Conservation (phyloP, 2,797 vertebrate genomes). For the Clamator glandarius region DNA sequence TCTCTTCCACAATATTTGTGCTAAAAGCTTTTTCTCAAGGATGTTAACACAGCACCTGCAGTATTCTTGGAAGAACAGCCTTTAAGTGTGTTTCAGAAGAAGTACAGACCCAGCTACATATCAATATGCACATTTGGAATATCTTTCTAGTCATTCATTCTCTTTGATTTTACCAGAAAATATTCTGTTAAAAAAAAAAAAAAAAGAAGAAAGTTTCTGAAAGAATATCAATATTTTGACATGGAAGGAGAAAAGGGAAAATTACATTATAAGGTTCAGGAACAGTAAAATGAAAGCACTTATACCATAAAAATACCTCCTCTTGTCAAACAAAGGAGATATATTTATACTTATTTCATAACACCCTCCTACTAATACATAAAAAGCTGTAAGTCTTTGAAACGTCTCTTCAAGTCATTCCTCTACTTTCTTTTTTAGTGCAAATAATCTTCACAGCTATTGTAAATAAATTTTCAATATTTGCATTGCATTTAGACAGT, state of each 20-base stretch:
- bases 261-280: constrained; percentile 72
- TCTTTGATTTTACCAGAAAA: constrained; percentile 79
- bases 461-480: constrained; percentile 44
- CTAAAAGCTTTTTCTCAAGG: constrained; percentile 68
- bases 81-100: constrained; percentile 64
- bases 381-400: constrained; percentile 47
- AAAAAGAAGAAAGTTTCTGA: constrained; percentile 62
- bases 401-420: constrained; percentile 50
- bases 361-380: constrained; percentile 57
- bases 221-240: constrained; percentile 82
- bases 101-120: constrained; percentile 70
- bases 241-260: constrained; percentile 71
- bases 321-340: constrained; percentile 68
- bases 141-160: constrained; percentile 80
- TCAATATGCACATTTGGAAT: constrained; percentile 80
- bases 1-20: constrained; percentile 66
- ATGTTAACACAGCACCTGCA: constrained; percentile 64
- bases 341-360: constrained; percentile 63
- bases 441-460: constrained; percentile 48
- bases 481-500: constrained; percentile 43
- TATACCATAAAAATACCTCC: constrained; percentile 68
- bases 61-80: constrained; percentile 59
- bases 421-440: constrained; percentile 29
- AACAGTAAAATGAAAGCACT: constrained; percentile 73
- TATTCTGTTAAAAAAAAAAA: constrained; percentile 60